These are phyloP conservation scores for Ciconia stormi DNA, from an alignment of 2,113 vertebrate species.

Conservation along the genomic window DNA sequence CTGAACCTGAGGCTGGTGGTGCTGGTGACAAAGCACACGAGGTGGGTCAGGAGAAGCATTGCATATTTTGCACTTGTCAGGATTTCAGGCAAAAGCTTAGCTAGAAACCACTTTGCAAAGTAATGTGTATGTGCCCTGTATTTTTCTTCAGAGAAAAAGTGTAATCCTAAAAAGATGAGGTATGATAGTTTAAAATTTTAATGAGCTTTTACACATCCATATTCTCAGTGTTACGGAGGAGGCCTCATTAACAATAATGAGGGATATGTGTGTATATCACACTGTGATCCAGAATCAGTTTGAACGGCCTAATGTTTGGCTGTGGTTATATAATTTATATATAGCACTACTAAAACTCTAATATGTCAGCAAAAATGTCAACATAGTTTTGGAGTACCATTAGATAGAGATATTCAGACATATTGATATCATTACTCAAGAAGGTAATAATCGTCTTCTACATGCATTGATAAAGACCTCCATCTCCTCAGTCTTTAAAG, in stretches of 20 bases:
- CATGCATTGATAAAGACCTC: not conserved
- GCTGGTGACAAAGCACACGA: not conserved
- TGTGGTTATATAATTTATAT: not conserved
- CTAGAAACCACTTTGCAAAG: not conserved
- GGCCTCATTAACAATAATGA: not conserved
- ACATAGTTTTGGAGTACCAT: not conserved
- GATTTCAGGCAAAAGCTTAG: not conserved
- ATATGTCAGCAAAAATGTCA: not conserved
- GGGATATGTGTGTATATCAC: not conserved
- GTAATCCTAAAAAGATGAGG: not conserved
- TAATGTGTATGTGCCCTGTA: fast-evolving
- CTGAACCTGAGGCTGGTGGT: not conserved
- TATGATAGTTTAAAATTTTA: not conserved
- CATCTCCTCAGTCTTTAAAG: not conserved
- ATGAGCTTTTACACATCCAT: not conserved
- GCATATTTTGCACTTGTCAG: fast-evolving
- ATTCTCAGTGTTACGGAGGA: not conserved
- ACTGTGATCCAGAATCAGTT: not conserved
- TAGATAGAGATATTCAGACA: not conserved
- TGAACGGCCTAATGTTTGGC: not conserved
- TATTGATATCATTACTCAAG: not conserved
- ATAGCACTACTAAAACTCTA: not conserved
- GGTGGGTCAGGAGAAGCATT: not conserved
- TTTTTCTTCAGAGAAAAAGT: not conserved
- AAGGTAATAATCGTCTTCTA: not conserved